Evolutionary conservation across 2,888 invertebrate species (phyloP).

Genomic region (Pocota personata): DNA sequence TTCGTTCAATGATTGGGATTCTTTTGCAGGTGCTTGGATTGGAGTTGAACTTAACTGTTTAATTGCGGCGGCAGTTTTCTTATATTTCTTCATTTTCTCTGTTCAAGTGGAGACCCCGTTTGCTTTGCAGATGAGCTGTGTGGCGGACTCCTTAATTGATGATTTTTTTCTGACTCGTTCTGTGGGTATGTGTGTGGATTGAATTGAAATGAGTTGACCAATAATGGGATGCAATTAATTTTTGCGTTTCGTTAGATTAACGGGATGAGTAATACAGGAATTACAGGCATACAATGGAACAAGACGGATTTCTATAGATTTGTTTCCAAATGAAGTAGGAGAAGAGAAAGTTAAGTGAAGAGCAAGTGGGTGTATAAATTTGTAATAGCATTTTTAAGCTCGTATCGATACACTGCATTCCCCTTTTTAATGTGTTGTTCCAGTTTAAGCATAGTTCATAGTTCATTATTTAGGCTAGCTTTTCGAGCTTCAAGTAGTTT

Average conservation of each 20-base stretch:
- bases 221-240: slow-evolving; percentile 63
- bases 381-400: too few species aligned
- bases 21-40: background rate
- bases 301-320: background rate
- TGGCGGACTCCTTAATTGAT: slow-evolving; percentile 36
- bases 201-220: slow-evolving; percentile 56
- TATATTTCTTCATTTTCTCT: background rate
- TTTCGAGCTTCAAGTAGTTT: too few species aligned
- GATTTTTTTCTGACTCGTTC: slow-evolving; percentile 16
- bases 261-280: slow-evolving; percentile 31
- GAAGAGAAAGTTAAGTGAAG: background rate
- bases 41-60: slow-evolving; percentile 14
- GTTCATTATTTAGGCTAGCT: too few species aligned
- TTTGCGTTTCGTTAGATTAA: slow-evolving; percentile 22
- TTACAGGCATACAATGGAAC: background rate
- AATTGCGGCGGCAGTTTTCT: slow-evolving; percentile 1
- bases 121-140: background rate
- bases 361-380: background rate
- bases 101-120: slow-evolving; percentile 11
- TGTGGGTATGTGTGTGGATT: background rate
- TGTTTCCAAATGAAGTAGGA: too few species aligned
- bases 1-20: background rate
- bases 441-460: too few species aligned
- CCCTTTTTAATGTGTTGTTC: too few species aligned
- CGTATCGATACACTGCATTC: too few species aligned